Base-by-base conservation (phyloP, 2,888 invertebrate species). In the Parascotia fuliginaria region DNA sequence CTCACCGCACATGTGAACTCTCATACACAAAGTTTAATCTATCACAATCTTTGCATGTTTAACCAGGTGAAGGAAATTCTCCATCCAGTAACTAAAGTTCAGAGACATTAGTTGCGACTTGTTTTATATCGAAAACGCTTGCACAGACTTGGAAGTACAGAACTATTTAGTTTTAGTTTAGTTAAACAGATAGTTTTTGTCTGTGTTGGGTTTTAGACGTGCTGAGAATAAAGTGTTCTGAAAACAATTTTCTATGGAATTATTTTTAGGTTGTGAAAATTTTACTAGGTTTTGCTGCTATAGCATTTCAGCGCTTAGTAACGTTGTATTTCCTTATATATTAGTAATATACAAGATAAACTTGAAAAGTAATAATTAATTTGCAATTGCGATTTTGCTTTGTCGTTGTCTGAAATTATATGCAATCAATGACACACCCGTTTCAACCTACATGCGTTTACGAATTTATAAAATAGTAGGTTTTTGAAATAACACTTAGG, bases 71-170 rank as follows among this genome's bases (percentile, higher is more conserved):
- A 48, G 43, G 39, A 32, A 51, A 64, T 51, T 67, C 40, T 27
- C 42, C 22, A 19, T 29, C 36, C 27, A 39, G 14, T 7, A 45
- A 56, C 51, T 43, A 27, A 47, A 50, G 51, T 56, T 54, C 31
- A 37, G 16, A 16, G 11, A 49, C 12, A 55, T 47, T 48, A 39
- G 40, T 47, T 55, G 11, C 31, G 13, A 15, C 37, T 53, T 60
- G 69, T 68, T 55, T 65, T 65, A 65, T 68, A 60, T 56, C 53
- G 41, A 40, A 24, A 42, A 44, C 59, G 54, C 48, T 37, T 40
- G 54, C 39, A 43, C 41, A 27, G 65, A 68, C 50, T 68, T 53
- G 27, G 38, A 27, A 39, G 24, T 42, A 41, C 37, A 2, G 28
- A 31, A 42, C 51, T 46, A 44, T 46, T 19, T 42, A 22, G 15